phyloP scores from a whole-genome alignment of 53 echinoderm and acorn worm species.

The Antedon mediterranea region DNA sequence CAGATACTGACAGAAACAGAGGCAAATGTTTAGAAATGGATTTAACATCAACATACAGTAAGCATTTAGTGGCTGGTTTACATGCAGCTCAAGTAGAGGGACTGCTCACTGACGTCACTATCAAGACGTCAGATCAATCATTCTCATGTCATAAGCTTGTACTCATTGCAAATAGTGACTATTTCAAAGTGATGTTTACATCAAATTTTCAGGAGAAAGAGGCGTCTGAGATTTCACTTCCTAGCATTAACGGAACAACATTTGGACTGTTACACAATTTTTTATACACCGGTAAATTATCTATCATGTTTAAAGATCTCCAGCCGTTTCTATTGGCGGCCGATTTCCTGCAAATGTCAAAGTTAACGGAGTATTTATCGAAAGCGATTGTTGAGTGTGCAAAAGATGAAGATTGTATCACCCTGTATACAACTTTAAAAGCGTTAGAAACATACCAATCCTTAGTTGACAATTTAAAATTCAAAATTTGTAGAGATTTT shows the following conservation, averaged over 20 bases:
- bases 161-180: not conserved
- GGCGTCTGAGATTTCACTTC: not conserved
- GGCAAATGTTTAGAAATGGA: not conserved
- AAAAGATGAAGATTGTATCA: not conserved
- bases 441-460: not conserved
- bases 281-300: not conserved
- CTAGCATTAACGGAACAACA: not conserved
- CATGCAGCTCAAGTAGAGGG: not conserved
- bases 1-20: no score
- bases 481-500: not conserved
- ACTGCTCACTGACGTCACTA: not conserved
- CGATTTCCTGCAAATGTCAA: not conserved
- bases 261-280: not conserved
- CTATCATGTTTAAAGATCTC: not conserved
- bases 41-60: not conserved
- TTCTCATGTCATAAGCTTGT: not conserved
- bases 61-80: not conserved
- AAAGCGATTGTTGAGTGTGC: not conserved
- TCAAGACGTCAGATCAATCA: not conserved
- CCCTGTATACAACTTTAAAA: not conserved
- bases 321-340: not conserved
- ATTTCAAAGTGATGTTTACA: not conserved
- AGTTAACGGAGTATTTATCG: not conserved
- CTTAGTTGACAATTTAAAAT: not conserved
- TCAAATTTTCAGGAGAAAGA: not conserved